Evolutionary conservation across 2,797 vertebrate species (phyloP).

Genomic region (Alcedo quadribrachys): DNA sequence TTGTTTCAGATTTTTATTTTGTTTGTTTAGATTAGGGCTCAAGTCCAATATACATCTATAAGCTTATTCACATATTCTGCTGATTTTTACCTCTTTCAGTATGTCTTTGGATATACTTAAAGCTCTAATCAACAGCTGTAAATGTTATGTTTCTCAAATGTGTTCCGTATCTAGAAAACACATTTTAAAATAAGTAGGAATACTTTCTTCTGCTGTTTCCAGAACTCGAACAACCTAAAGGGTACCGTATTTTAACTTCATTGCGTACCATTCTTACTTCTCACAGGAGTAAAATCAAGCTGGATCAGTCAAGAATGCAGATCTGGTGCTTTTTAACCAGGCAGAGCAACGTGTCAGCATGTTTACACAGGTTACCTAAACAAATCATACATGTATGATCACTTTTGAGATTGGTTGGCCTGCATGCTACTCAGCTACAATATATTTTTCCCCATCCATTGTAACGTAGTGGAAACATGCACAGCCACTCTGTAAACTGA

Average conservation of each 20-base stretch:
- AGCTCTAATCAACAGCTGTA: not conserved
- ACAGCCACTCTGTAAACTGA: constrained; percentile 42
- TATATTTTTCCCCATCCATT: constrained; percentile 74
- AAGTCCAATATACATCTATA: not conserved
- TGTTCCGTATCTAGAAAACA: not conserved
- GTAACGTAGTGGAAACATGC: constrained; percentile 64
- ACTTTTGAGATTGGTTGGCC: constrained; percentile 73
- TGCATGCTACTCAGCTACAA: constrained; percentile 79
- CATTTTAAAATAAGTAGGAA: not conserved
- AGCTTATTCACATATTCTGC: not conserved
- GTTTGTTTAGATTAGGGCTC: not conserved
- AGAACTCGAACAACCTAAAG: not conserved
- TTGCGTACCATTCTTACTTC: constrained; percentile 79
- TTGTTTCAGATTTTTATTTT: not conserved
- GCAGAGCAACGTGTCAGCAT: constrained; percentile 78
- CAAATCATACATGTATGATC: constrained; percentile 70
- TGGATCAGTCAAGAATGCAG: constrained; percentile 77
- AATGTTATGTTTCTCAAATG: not conserved
- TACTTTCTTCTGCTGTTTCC: constrained; percentile 29
- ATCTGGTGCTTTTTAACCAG: constrained; percentile 81
- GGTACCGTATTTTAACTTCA: constrained; percentile 59
- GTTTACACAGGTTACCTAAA: constrained; percentile 80
- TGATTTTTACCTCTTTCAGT: not conserved
- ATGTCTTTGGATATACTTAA: not conserved
- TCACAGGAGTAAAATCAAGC: constrained; percentile 81